Percentiles rank a stretch among this genome's conserved stretches.
These are phyloP conservation scores for Lycophotia porphyrea DNA, from an alignment of 2,888 invertebrate genomes.

Conservation along the genomic window DNA sequence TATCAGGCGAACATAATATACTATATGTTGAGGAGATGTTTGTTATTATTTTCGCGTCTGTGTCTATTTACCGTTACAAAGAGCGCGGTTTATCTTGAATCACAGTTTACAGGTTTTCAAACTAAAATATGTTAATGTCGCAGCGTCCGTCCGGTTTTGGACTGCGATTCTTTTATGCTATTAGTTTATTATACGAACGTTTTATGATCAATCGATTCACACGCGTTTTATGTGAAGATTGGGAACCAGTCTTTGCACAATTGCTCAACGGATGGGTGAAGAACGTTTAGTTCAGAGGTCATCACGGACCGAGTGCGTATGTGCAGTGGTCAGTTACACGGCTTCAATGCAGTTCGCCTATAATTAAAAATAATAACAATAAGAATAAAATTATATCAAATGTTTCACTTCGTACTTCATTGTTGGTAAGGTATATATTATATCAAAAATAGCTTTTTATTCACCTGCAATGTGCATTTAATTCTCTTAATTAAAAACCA, in stretches of 20 bases:
- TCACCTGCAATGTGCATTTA: neutral
- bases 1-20: conserved; percentile 74
- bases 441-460: neutral
- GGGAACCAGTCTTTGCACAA: conserved; percentile 81
- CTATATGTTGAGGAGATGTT: conserved; percentile 60
- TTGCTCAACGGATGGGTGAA: conserved; percentile 75
- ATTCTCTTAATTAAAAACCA: neutral
- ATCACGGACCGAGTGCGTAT: conserved; percentile 67
- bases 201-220: conserved; percentile 79
- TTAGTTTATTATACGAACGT: conserved; percentile 63
- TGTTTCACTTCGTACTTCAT: neutral
- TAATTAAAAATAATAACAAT: no score
- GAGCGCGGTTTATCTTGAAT: conserved; percentile 63
- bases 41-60: conserved; percentile 47
- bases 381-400: conserved; percentile 55
- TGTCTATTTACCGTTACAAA: conserved; percentile 45
- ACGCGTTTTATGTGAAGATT: conserved; percentile 68
- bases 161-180: conserved; percentile 70
- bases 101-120: conserved; percentile 62
- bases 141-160: conserved; percentile 70
- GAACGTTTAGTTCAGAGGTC: conserved; percentile 82
- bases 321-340: conserved; percentile 67
- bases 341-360: conserved; percentile 64
- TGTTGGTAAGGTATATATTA: neutral
- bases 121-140: conserved; percentile 67